A percentile compares a stretch with the other conserved stretches of the same genome.
These are phyloP conservation scores for Zeus faber DNA, from an alignment of 2,113 vertebrate genomes.

Conservation along the genomic window DNA sequence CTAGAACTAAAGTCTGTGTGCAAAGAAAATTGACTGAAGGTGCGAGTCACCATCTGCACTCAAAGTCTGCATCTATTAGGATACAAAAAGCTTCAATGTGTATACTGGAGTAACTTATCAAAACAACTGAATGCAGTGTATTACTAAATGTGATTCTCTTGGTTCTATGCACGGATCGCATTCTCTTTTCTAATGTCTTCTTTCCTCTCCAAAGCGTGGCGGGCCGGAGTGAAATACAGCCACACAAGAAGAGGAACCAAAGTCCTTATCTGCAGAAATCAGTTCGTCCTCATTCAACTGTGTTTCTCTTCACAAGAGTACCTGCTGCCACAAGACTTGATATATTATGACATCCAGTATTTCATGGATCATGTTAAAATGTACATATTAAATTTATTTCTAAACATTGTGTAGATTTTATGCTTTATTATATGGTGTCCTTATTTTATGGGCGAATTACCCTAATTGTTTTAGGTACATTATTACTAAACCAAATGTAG, in stretches of 20 bases:
- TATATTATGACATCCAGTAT: conserved; percentile 50
- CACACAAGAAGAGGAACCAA: conserved; percentile 23
- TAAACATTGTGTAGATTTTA: conserved; percentile 26
- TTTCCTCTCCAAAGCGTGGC: conserved; percentile 60
- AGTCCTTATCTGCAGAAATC: conserved; percentile 46
- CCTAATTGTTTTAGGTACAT: too few species aligned
- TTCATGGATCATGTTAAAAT: conserved; percentile 50
- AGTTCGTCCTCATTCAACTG: conserved; percentile 30
- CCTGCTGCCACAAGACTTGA: conserved; percentile 31
- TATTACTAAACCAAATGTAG: too few species aligned
- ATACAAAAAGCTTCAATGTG: too few species aligned
- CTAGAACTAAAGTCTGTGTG: too few species aligned
- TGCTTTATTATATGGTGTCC: conserved; percentile 19
- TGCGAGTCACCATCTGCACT: too few species aligned
- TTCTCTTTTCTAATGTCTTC: not conserved
- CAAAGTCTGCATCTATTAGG: too few species aligned
- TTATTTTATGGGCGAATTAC: conserved; percentile 10
- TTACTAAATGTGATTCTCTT: too few species aligned
- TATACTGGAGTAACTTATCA: too few species aligned
- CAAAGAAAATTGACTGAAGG: too few species aligned
- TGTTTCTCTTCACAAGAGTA: conserved; percentile 44
- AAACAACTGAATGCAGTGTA: too few species aligned
- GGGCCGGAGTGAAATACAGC: conserved; percentile 71
- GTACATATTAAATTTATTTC: conserved; percentile 63
- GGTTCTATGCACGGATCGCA: too few species aligned